Conservation (phyloP, 2,797 vertebrate genomes). For the Xenentodon cancila region DNA sequence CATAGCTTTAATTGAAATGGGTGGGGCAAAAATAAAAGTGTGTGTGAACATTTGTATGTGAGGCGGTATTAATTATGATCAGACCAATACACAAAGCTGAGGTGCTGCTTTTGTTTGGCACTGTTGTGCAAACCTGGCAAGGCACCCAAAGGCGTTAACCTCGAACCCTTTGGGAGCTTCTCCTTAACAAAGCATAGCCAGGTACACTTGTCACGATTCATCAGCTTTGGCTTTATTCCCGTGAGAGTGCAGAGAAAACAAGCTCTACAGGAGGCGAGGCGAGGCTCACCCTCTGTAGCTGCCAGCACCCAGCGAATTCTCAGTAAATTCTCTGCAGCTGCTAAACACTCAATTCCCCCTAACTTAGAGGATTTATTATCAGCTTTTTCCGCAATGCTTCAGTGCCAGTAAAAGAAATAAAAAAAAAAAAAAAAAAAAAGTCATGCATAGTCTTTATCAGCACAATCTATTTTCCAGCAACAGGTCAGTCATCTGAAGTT, state of each 20-base stretch:
- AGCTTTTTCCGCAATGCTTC: slow-evolving; percentile 24
- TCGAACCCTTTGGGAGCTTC: slow-evolving; percentile 54
- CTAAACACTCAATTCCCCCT: slow-evolving; percentile 21
- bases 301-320: slow-evolving; percentile 13
- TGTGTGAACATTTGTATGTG: slow-evolving; percentile 40
- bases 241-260: slow-evolving; percentile 33
- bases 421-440: slow-evolving; percentile 2
- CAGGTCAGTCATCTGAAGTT: slow-evolving; percentile 29
- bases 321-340: slow-evolving; percentile 22
- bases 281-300: slow-evolving; percentile 29
- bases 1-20: slow-evolving; percentile 40
- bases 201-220: slow-evolving; percentile 72
- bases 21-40: slow-evolving; percentile 34
- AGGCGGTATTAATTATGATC: slow-evolving; percentile 60
- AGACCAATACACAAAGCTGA: slow-evolving; percentile 44
- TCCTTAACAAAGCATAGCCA: slow-evolving; percentile 67
- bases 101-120: slow-evolving; percentile 46
- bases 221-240: slow-evolving; percentile 61
- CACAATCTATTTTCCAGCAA: slow-evolving; percentile 16
- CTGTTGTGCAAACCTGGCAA: slow-evolving; percentile 76
- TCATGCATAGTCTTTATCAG: slow-evolving; percentile 21
- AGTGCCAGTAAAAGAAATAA: slow-evolving; percentile 8
- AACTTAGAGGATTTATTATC: slow-evolving; percentile 25
- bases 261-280: slow-evolving; percentile 25
- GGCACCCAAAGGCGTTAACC: slow-evolving; percentile 68